Evolutionary conservation across 2,797 vertebrate genomes (phyloP).

Genomic region (Pelochelys cantorii): DNA sequence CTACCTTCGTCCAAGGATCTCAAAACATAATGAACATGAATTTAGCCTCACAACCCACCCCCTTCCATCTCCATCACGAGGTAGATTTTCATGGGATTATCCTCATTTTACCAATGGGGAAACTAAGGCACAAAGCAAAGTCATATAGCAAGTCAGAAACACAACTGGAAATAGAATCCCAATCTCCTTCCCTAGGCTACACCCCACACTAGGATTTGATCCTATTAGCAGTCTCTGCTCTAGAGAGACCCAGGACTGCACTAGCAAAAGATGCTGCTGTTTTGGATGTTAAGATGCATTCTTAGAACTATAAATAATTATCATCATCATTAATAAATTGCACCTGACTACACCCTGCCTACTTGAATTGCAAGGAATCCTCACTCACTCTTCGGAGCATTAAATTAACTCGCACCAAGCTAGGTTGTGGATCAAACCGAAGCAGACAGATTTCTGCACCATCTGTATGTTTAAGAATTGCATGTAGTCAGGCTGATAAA

Average conservation of each 20-base stretch:
- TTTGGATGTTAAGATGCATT: background rate
- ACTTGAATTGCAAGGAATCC: background rate
- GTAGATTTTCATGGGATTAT: background rate
- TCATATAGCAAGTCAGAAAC: background rate
- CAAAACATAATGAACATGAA: background rate
- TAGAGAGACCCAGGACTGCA: background rate
- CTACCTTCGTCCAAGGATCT: background rate
- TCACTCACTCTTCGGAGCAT: background rate
- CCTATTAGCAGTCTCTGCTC: background rate
- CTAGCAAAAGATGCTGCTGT: background rate
- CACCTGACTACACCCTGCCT: background rate
- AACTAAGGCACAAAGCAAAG: background rate
- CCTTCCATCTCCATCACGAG: background rate
- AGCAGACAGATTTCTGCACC: background rate
- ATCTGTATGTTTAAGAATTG: accelerated
- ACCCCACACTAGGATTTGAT: background rate
- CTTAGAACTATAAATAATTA: background rate
- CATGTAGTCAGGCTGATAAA: accelerated
- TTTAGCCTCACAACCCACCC: background rate
- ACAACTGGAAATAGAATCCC: background rate
- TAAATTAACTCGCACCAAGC: accelerated
- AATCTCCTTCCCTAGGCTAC: background rate
- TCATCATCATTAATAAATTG: background rate
- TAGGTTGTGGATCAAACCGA: accelerated
- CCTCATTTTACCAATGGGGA: background rate